Conservation (phyloP, 2,888 invertebrate genomes). For the Amiota mariae region DNA sequence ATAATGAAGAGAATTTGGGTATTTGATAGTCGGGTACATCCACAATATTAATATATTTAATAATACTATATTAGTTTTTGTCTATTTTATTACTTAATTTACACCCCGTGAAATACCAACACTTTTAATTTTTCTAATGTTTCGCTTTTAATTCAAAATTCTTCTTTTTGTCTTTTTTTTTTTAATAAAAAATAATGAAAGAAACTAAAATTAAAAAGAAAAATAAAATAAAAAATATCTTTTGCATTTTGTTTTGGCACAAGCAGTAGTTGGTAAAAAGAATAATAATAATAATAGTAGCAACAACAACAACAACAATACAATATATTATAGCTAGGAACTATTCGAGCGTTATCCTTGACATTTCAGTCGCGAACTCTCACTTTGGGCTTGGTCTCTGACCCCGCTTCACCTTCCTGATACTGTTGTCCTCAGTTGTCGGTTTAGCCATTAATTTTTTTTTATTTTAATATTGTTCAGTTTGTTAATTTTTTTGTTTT, state of each 20-base stretch:
- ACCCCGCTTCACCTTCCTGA: not conserved
- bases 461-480: constrained; percentile 37
- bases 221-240: not conserved
- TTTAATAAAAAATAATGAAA: no score
- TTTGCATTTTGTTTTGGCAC: constrained; percentile 22
- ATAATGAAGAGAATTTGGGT: no score
- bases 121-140: constrained; percentile 9
- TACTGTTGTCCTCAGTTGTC: not conserved
- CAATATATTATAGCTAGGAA: constrained; percentile 46
- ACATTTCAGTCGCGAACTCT: constrained; percentile 51
- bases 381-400: constrained; percentile 7
- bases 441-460: constrained; percentile 29
- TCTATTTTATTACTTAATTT: no score
- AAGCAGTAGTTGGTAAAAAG: not conserved
- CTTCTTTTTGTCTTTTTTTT: not conserved
- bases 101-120: not conserved
- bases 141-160: constrained; percentile 5
- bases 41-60: no score
- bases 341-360: constrained; percentile 52
- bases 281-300: no score
- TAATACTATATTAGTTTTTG: no score
- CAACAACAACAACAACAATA: constrained; percentile 34
- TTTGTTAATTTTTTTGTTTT: not conserved
- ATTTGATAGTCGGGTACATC: no score
- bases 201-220: not conserved